Evolutionary conservation across 2,888 invertebrate genomes (phyloP), one percentile per base, ranked within the genome.

Genomic region (Rosalia funebris): DNA sequence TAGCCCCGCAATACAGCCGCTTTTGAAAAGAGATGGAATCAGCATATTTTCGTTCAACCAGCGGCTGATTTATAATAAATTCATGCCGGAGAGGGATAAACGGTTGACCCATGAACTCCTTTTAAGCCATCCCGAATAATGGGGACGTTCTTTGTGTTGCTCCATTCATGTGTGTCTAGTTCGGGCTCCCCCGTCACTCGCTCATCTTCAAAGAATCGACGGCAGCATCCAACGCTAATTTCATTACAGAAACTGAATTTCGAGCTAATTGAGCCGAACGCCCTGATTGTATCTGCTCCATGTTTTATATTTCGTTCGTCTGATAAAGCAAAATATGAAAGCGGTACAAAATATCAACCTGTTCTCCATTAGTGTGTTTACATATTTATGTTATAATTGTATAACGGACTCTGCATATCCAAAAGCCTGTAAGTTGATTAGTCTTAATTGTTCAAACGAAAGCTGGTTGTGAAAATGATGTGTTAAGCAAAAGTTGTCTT

Each of bases 191-290:
- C 81, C 80, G 76, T 78, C 12, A 5, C 34, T 19, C 37, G 34
- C 44, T 52, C 34, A 41, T 81, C 77, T 75, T 80, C 57, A 62
- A 68, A 69, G 68, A 62, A 69, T 70, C 66, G 62, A 59, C 61
- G 60, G 61, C 66, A 63, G 52, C 58, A 56, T 17, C 56, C 55
- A 58, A 63, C 53, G 63, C 64, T 72, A 70, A 71, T 70, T 68
- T 67, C 67, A 72, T 72, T 69, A 69, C 63, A 57, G 59, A 67
- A 69, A 70, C 68, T 61, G 69, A 69, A 70, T 71, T 70, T 68
- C 68, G 56, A 63, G 58, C 57, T 71, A 68, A 67, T 70, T 65
- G 66, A 66, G 56, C 63, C 59, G 66, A 63, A 68, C 59, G 58
- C 61, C 57, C 58, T 56, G 61, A 68, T 63, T 61, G 63, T 62